These are phyloP conservation scores for Onychomys arenicola DNA, from an alignment of 2,797 vertebrate species.

Conservation along the genomic window DNA sequence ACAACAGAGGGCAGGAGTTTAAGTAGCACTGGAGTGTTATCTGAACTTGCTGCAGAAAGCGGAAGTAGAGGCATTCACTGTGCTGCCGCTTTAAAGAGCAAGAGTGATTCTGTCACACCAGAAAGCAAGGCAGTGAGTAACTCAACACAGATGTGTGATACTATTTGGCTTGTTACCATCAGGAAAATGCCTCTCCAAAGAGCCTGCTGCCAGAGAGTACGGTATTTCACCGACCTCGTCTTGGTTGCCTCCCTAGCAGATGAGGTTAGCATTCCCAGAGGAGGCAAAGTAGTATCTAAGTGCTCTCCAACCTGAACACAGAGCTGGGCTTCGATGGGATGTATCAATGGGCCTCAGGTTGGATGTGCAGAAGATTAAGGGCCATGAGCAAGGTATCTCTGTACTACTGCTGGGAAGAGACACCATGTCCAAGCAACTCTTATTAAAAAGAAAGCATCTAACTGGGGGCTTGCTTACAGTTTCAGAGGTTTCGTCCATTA, in stretches of 20 bases:
- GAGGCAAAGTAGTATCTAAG: background rate
- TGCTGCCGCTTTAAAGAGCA: constrained; percentile 23
- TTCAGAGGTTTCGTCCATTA: background rate
- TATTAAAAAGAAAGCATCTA: background rate
- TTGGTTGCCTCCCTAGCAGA: background rate
- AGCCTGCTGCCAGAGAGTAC: background rate
- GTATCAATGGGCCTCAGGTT: background rate
- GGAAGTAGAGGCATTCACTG: background rate
- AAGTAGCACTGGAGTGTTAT: constrained; percentile 59
- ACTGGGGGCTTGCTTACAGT: background rate
- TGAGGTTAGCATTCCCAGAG: background rate
- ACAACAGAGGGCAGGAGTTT: constrained; percentile 54
- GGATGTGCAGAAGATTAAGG: background rate
- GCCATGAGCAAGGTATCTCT: background rate
- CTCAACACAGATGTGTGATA: background rate
- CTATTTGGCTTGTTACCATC: background rate
- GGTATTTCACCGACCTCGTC: background rate
- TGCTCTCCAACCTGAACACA: background rate
- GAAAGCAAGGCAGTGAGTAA: background rate
- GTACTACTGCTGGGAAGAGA: background rate
- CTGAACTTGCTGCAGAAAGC: constrained; percentile 29
- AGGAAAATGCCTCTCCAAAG: constrained; percentile 40
- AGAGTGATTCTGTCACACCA: background rate
- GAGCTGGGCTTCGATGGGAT: background rate
- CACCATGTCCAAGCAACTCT: background rate